Evolutionary conservation across 2,888 invertebrate species (phyloP).

Genomic region (Megalurothrips usitatus): DNA sequence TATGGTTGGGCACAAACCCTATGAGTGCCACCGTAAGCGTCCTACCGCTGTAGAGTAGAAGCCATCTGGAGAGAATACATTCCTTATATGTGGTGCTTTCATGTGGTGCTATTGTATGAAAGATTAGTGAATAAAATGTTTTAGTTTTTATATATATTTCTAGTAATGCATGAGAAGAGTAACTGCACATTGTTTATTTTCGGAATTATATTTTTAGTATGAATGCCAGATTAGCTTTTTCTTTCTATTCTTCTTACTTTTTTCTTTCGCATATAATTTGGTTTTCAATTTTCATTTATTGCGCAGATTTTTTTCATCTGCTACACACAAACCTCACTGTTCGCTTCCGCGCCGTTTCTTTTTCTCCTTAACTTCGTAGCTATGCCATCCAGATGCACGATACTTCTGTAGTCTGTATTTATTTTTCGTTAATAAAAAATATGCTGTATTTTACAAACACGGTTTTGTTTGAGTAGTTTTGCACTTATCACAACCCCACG

Average conservation of each 20-base stretch:
- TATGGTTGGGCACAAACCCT: background rate
- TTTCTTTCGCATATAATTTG: background rate
- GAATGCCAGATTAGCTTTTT: background rate
- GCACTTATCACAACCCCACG: too few relatives aligned
- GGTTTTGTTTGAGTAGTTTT: too few relatives aligned
- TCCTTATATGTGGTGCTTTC: background rate
- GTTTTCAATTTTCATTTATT: background rate
- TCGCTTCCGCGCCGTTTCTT: background rate
- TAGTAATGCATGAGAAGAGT: background rate
- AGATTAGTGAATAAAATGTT: background rate
- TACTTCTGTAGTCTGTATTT: background rate
- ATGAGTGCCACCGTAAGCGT: background rate
- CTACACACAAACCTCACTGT: background rate
- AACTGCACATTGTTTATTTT: background rate
- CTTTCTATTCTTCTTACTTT: background rate
- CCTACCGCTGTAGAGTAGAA: background rate
- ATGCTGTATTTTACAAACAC: too few relatives aligned
- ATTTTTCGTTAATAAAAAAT: slow-evolving; percentile 3
- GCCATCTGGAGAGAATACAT: background rate
- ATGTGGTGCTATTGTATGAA: background rate
- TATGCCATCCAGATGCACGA: background rate
- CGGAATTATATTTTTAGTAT: background rate
- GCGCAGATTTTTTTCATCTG: background rate
- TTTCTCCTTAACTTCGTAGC: background rate
- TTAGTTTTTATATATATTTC: background rate